Evolutionary conservation across 2,113 vertebrate genomes (phyloP).

Genomic region (Stegostoma tigrinum): DNA sequence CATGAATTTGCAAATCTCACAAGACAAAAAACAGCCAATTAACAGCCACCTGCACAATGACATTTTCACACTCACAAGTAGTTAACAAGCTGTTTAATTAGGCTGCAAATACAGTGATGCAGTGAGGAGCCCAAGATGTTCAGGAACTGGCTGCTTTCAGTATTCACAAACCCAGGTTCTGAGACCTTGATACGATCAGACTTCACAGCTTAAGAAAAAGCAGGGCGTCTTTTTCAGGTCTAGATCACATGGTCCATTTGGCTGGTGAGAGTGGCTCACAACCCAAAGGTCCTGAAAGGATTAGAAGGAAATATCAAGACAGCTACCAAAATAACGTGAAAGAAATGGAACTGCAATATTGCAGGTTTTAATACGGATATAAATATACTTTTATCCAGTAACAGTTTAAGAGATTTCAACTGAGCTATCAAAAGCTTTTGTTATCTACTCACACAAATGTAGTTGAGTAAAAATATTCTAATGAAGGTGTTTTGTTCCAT

Average conservation of each 20-base stretch:
- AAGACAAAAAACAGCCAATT: background rate
- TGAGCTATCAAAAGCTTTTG: background rate
- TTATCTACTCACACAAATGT: background rate
- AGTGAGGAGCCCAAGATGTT: background rate
- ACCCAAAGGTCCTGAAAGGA: background rate
- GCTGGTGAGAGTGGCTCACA: background rate
- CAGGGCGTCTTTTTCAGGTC: background rate
- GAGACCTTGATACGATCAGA: background rate
- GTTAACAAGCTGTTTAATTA: conserved; percentile 30
- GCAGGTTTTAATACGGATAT: background rate
- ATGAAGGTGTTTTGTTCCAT: background rate
- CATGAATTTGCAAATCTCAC: background rate
- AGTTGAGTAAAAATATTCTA: background rate
- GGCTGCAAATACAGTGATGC: background rate
- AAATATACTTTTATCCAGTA: background rate
- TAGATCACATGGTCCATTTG: background rate
- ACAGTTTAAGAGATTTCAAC: background rate
- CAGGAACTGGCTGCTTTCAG: background rate
- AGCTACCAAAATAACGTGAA: background rate
- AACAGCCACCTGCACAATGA: background rate
- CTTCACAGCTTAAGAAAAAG: background rate
- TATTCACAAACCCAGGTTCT: background rate
- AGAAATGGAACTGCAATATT: background rate
- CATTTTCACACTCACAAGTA: conserved; percentile 1
- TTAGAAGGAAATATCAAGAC: background rate